Percentiles rank a stretch among this genome's conserved stretches.
phyloP scores from a whole-genome alignment of 2,797 vertebrate species.

The Anisognathus igniventris region DNA sequence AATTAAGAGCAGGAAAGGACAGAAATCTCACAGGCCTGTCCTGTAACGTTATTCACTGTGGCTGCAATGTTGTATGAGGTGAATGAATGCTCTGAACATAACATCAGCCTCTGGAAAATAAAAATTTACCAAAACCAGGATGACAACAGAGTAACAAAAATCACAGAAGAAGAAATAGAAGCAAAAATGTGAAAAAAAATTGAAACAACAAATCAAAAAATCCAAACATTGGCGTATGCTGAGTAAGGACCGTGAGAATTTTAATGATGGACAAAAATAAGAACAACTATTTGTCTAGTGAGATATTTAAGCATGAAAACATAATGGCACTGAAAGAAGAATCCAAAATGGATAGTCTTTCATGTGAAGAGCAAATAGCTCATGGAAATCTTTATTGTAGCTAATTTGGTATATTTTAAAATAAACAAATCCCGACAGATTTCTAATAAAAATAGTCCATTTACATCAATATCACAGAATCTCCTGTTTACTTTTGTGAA shows the following conservation, averaged over 20 bases:
- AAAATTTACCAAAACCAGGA: slow-evolving; percentile 1
- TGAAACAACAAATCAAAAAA: background rate
- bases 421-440: slow-evolving; percentile 7
- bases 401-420: slow-evolving; percentile 63
- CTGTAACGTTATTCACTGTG: background rate
- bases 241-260: slow-evolving; percentile 28
- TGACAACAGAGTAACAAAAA: slow-evolving; percentile 23
- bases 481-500: background rate
- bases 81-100: background rate
- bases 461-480: background rate
- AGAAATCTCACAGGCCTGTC: background rate
- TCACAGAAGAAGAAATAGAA: slow-evolving; percentile 5
- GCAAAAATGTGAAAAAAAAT: background rate
- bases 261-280: slow-evolving; percentile 53
- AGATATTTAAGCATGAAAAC: slow-evolving; percentile 33
- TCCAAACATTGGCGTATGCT: background rate
- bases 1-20: slow-evolving; percentile 14
- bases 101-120: background rate
- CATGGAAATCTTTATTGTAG: slow-evolving; percentile 50
- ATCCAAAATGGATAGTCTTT: slow-evolving; percentile 41
- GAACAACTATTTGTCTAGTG: slow-evolving; percentile 33
- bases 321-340: slow-evolving; percentile 1
- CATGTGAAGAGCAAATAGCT: slow-evolving; percentile 49
- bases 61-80: background rate
- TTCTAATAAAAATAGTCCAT: slow-evolving; percentile 35